Percentiles rank a stretch among this genome's conserved stretches.
phyloP scores from a whole-genome alignment of 2,888 invertebrate genomes.

The Andrena fulva region DNA sequence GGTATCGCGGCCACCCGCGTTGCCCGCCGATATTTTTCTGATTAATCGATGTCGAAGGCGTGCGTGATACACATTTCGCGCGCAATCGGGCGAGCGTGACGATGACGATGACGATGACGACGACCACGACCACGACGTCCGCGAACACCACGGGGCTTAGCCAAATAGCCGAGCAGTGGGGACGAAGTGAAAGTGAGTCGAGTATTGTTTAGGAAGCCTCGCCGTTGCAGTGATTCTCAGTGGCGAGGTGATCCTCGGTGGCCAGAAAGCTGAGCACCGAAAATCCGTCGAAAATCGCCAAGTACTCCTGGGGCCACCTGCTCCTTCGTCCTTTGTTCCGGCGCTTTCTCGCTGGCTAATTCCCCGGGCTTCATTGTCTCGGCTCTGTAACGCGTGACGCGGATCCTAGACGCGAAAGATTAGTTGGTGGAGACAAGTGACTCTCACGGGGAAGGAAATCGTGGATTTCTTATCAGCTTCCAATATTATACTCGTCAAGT shows the following conservation, averaged over 20 bases:
- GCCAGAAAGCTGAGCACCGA: background rate
- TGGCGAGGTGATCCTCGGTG: slow-evolving; percentile 14
- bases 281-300: slow-evolving; percentile 30
- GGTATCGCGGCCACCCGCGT: background rate
- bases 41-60: slow-evolving; percentile 58
- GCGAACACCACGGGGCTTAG: slow-evolving; percentile 42
- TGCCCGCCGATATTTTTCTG: slow-evolving; percentile 24
- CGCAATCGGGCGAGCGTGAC: slow-evolving; percentile 63
- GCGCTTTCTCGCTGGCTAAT: slow-evolving; percentile 24
- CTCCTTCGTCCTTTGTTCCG: slow-evolving; percentile 39
- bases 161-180: slow-evolving; percentile 67
- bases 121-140: slow-evolving; percentile 46
- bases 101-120: slow-evolving; percentile 64
- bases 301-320: slow-evolving; percentile 23
- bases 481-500: background rate
- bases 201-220: slow-evolving; percentile 85
- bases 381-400: background rate
- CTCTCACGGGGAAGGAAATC: background rate
- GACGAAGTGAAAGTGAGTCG: slow-evolving; percentile 84
- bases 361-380: slow-evolving; percentile 3
- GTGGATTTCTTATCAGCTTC: background rate
- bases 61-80: slow-evolving; percentile 49
- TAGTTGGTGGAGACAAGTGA: background rate
- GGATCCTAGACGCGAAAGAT: background rate
- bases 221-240: slow-evolving; percentile 81